Base-by-base conservation (phyloP, 2,888 invertebrate species). In the Ennomos quercinarius region DNA sequence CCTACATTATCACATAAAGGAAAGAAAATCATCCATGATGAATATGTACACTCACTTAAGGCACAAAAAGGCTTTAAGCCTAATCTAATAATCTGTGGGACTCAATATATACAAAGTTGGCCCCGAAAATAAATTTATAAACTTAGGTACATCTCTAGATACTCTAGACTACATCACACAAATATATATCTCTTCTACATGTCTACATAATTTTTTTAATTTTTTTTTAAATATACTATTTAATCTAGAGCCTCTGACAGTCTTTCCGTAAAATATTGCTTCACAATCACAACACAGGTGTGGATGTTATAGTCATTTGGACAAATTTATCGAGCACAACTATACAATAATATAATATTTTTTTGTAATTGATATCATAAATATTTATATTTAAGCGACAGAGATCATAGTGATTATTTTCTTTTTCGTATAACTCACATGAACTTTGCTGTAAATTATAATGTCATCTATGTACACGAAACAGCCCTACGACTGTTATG, bases 11-110 rank as follows among this genome's bases (percentile, higher is more conserved):
- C 87, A 89, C 88, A 88, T 76, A 75, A 70, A 78, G 68, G 67
- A 75, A 74, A 72, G 61, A 77, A 78, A 76, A 76, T 87, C 87
- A 89, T 89, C 88, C 83, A 83, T 76, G 87, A 90, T 88, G 87
- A 87, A 79, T 87, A 88, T 86, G 80, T 89, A 89, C 86, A 89
- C 71, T 63, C 52, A 70, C 68, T 44, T 87, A 91, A 90, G 91
- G 90, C 91, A 90, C 85, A 79, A 86, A 82, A 73, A 67, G 88
- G 88, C 89, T 89, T 86, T 61, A 76, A 89, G 89, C 90, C 85
- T 73, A 73, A 68, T 71, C 72, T 70, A 66, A 69, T 63, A 73
- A 72, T 61, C 62, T 47, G 63, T 64, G 82, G 80, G 80, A 83
- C 73, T 63, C 76, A 61, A 73, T 84, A 80, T 84, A 73, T 82